Evolutionary conservation across 2,797 vertebrate species (phyloP).

Genomic region (Melopsittacus undulatus): DNA sequence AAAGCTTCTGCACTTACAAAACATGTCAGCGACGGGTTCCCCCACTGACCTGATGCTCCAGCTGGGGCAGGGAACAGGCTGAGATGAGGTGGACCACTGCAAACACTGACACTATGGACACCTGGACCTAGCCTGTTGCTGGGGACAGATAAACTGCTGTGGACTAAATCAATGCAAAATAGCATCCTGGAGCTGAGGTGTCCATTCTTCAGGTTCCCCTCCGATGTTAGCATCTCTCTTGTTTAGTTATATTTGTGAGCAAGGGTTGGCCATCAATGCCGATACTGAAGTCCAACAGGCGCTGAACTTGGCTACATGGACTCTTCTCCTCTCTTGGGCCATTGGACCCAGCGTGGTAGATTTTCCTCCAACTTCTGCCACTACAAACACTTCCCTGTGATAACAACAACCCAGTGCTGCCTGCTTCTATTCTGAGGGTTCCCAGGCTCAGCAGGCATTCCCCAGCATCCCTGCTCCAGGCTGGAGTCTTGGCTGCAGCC

Average conservation of each 20-base stretch:
- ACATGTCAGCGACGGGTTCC: neutral
- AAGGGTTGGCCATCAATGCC: neutral
- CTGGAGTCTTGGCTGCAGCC: neutral
- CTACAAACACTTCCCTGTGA: neutral
- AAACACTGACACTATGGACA: neutral
- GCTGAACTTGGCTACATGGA: neutral
- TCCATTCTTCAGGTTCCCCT: neutral
- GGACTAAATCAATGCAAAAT: neutral
- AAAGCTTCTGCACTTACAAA: neutral
- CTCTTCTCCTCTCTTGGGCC: neutral
- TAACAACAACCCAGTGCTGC: neutral
- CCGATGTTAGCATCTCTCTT: neutral
- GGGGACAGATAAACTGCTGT: neutral
- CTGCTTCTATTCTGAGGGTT: neutral
- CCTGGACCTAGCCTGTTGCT: neutral
- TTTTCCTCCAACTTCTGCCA: neutral
- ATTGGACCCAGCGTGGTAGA: neutral
- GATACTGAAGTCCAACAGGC: neutral
- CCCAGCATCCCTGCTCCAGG: neutral
- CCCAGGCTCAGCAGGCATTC: neutral
- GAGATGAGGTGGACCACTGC: neutral
- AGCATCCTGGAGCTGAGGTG: neutral
- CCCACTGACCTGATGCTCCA: neutral
- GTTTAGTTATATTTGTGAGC: neutral
- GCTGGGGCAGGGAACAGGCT: neutral